Percentiles rank a stretch among this genome's conserved stretches.
phyloP scores from a whole-genome alignment of 2,888 invertebrate species.

The Brenthis ino region DNA sequence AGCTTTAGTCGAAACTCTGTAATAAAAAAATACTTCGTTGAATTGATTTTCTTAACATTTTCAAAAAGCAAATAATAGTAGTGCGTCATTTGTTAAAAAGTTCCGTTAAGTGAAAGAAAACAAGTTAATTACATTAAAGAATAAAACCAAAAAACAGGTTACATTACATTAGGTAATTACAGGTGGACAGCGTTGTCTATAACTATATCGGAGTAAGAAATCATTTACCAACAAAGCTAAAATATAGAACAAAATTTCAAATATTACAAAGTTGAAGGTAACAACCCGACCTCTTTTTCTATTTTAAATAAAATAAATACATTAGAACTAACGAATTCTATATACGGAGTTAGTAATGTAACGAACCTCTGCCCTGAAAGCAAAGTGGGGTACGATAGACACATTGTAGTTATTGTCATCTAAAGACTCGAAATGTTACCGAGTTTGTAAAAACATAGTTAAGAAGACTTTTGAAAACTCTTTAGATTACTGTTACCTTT shows the following conservation, averaged over 20 bases:
- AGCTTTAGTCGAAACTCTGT: too few relatives aligned
- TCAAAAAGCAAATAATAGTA: too few relatives aligned
- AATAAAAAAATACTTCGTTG: too few relatives aligned
- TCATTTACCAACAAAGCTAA: not conserved
- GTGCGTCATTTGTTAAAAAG: too few relatives aligned
- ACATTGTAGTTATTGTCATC: constrained; percentile 28
- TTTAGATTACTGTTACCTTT: constrained; percentile 31
- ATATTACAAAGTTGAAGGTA: not conserved
- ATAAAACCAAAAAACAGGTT: too few relatives aligned
- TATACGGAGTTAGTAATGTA: not conserved
- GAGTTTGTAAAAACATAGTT: constrained; percentile 35
- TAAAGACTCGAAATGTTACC: constrained; percentile 27
- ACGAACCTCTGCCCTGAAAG: constrained; percentile 22
- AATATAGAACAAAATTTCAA: not conserved
- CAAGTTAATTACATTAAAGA: too few relatives aligned
- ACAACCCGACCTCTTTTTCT: not conserved
- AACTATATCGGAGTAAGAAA: not conserved
- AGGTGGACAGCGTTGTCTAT: too few relatives aligned
- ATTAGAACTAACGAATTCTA: constrained; percentile 12
- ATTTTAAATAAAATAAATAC: constrained; percentile 9
- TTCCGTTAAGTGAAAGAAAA: too few relatives aligned
- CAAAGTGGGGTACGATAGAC: constrained; percentile 21
- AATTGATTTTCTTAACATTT: too few relatives aligned
- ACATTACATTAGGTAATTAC: too few relatives aligned
- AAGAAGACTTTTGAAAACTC: constrained; percentile 27